Conservation (phyloP, 1,140 invertebrate genomes). For the Drosophila pruinosa region DNA sequence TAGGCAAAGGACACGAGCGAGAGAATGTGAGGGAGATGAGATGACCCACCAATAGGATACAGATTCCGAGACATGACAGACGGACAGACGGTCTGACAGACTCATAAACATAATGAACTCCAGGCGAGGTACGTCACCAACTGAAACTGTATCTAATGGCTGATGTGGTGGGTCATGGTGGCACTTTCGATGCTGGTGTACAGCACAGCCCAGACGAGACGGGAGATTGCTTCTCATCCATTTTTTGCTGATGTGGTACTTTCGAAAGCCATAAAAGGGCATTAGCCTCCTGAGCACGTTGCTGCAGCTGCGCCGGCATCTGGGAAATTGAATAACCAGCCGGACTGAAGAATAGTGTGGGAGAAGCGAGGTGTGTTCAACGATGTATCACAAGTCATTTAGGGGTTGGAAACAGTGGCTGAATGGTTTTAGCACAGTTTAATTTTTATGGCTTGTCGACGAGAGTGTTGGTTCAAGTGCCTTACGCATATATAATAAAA, state of each 20-base stretch:
- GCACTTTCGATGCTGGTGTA: constrained; percentile 32
- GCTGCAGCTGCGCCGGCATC: constrained; percentile 39
- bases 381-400: constrained; percentile 59
- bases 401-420: constrained; percentile 51
- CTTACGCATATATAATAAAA: constrained; percentile 24
- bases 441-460: constrained; percentile 50
- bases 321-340: constrained; percentile 70
- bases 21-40: neutral
- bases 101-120: constrained; percentile 59
- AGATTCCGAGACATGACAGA: constrained; percentile 27
- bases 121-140: constrained; percentile 1
- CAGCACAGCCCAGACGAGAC: neutral
- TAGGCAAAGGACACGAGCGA: constrained; percentile 14
- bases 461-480: constrained; percentile 21
- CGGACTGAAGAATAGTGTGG: constrained; percentile 5
- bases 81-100: neutral
- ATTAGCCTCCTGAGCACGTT: constrained; percentile 66
- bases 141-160: constrained; percentile 36
- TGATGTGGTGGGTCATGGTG: constrained; percentile 19
- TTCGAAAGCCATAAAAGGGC: constrained; percentile 75
- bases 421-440: constrained; percentile 41
- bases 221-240: neutral
- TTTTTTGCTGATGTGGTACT: constrained; percentile 66
- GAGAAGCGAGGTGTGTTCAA: constrained; percentile 24
- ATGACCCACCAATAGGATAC: constrained; percentile 55